Conservation (phyloP, 2,113 vertebrate species). For the Myiozetetes cayanensis region DNA sequence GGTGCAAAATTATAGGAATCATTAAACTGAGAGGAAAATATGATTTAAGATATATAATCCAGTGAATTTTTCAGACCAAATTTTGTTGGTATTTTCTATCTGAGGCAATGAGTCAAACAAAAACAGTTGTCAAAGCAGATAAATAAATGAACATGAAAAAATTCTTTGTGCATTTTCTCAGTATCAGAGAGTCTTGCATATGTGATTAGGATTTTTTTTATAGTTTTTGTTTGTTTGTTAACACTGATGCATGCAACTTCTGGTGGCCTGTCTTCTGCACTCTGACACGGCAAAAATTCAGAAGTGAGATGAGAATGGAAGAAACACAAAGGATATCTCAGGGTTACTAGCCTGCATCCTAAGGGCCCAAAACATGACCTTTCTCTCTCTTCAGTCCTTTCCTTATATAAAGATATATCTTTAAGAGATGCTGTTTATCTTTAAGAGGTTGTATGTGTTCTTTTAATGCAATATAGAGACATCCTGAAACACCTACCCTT, state of each 20-base stretch:
- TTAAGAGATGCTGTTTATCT: neutral
- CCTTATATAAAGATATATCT: neutral
- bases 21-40: constrained; percentile 30
- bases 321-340: neutral
- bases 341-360: neutral
- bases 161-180: neutral
- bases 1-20: constrained; percentile 51
- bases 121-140: constrained; percentile 19
- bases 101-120: constrained; percentile 47
- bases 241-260: neutral
- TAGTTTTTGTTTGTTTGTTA: neutral
- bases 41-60: neutral
- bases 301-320: neutral
- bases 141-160: constrained; percentile 19
- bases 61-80: constrained; percentile 50
- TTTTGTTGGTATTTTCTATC: constrained; percentile 21
- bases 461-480: neutral
- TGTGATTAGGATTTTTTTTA: neutral
- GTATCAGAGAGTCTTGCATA: neutral
- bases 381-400: neutral
- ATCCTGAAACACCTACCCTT: neutral
- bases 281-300: neutral
- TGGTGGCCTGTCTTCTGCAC: neutral
- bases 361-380: neutral
- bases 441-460: neutral